Base-by-base conservation (phyloP, 2,888 invertebrate genomes). In the Pheosia tremula region DNA sequence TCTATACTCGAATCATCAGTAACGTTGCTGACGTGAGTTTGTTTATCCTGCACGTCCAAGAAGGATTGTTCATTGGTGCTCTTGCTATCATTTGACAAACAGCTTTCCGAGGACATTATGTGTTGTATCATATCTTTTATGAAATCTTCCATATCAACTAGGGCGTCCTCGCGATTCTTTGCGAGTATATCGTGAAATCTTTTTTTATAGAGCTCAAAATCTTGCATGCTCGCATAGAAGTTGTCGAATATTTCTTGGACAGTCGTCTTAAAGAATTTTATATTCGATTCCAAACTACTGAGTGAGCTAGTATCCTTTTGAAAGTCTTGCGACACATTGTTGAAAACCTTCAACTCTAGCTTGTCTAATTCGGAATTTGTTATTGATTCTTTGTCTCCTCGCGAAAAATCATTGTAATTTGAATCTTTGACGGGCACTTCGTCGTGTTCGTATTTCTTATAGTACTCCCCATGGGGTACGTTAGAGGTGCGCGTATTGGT, bases 171-270 rank as follows among this genome's bases (percentile, higher is more conserved):
- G 45, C 78, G 80, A 66, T 82, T 88, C 62, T 84, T 90, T 5
- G 75, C 74, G 43, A 92, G 68, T 57, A 92, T 91, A 4, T 87
- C 87, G n/a, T 88, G 71, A 69, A 87, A 92, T 62, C 85, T 86
- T 56, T 80, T 76, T 68, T 91, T 92, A 66, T 89, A 91, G 3
- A 76, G 57, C 66, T 93, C 90, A 62, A 87, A 88, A 60, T 91
- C 91, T 37, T 76, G 68, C 88, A 90, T 86, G 60, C 76, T 86
- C 0, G 80, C 71, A 63, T 90, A 82, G 67, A 91, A 93, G 54
- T 85, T 89, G 41, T 88, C 86, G 57, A 93, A 91, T 56, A 93
- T 89, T 63, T 89, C 84, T 69, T 88, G 83, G 0, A 93, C 88
- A 0, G 90, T 89, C 0, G 80, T 82, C 77, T 83, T 91, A 64